Evolutionary conservation across 2,113 vertebrate genomes (phyloP).

Genomic region (Pavo muticus): DNA sequence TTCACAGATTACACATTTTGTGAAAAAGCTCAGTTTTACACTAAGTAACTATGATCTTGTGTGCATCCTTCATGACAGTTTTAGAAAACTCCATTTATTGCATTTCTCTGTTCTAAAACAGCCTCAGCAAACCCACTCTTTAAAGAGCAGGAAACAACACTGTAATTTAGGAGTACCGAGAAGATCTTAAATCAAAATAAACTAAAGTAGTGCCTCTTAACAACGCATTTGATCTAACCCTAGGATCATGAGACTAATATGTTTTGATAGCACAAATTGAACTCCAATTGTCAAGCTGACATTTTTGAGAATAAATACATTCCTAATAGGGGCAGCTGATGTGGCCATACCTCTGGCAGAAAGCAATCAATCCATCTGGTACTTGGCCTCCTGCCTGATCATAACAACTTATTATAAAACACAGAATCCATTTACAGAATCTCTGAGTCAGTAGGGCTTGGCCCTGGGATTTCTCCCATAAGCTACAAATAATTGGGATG

Average conservation of each 20-base stretch:
- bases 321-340: conserved; percentile 47
- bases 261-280: conserved; percentile 54
- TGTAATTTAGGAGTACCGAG: neutral
- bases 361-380: conserved; percentile 55
- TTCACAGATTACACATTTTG: neutral
- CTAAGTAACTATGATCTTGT: neutral
- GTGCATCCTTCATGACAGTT: neutral
- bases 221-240: conserved; percentile 4
- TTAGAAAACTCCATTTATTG: conserved; percentile 8
- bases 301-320: conserved; percentile 43
- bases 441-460: conserved; percentile 29
- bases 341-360: conserved; percentile 56
- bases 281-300: conserved; percentile 21
- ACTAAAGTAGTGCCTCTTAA: neutral
- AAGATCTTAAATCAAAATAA: conserved; percentile 23
- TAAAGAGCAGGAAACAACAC: conserved; percentile 9
- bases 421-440: conserved; percentile 43
- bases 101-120: neutral
- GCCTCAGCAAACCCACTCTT: neutral
- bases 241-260: neutral
- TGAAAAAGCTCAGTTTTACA: neutral
- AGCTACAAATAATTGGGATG: conserved; percentile 9
- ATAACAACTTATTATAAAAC: conserved; percentile 36
- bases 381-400: conserved; percentile 55
- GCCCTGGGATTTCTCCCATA: conserved; percentile 26